Base-by-base conservation (phyloP, 37 sponge, comb jelly and placozoan genomes). In the Axinella damicornis region DNA sequence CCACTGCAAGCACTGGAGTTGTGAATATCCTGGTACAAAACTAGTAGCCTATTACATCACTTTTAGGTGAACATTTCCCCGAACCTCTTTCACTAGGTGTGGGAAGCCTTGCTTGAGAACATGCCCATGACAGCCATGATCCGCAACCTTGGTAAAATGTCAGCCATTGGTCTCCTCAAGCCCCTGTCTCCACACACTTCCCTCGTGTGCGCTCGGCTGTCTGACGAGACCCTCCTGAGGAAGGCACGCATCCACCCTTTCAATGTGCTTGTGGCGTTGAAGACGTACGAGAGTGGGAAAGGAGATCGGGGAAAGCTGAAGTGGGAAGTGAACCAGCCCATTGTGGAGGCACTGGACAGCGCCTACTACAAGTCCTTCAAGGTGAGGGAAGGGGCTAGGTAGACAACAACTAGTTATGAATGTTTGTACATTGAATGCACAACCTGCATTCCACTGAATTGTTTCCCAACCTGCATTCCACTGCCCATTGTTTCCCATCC, bases 61-160 rank as follows among this genome's bases (percentile, higher is more conserved):
- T n/a, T n/a, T n/a, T n/a, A n/a, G n/a, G n/a, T n/a, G n/a, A n/a
- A n/a, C n/a, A n/a, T 9, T 46, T 9, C 46, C 46, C 46, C 46
- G 9, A 4, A 46, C 46, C 46, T 46, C 46, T 12, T 41, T 56
- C 58, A 37, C 32, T 39, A 92, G 89, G 80, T 92, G 32, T 92
- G 93, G 93, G 73, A 65, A 41, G 84, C 83, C n/a, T 79, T 92
- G 65, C 81, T 92, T 22, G 85, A 92, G 40, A 77, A 83, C 22
- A 92, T 92, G 93, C 93, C 93, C 1, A 88, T 92, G 93, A 92
- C 93, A 18, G 93, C 93, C 46, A 89, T 92, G 93, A 92, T 92
- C 55, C 61, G 93, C 12, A 92, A 92, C 68, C 85, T 92, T 24
- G 93, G 93, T 9, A 92, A 92, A 74, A 92, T 92, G 93, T 78